phyloP scores from a whole-genome alignment of 2,888 invertebrate species.

The Mythimna vitellina region DNA sequence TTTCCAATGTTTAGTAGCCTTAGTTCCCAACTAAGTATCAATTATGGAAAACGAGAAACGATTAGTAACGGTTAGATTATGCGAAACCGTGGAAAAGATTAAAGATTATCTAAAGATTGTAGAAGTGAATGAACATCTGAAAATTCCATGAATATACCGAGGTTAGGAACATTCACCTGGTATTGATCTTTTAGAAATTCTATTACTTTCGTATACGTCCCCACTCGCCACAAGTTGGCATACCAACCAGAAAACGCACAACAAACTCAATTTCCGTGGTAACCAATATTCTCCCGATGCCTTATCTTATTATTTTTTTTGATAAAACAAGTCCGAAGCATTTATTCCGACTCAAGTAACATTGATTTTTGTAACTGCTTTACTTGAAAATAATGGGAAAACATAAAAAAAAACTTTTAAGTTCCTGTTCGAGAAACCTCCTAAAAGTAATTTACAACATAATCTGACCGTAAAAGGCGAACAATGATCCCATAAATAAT shows the following conservation, averaged over 20 bases:
- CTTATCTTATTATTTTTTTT: conserved; percentile 8
- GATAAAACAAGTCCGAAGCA: conserved; percentile 1
- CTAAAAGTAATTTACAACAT: conserved; percentile 67
- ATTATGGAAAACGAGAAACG: conserved; percentile 48
- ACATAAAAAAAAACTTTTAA: conserved; percentile 36
- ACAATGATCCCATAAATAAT: conserved; percentile 80
- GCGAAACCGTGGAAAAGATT: conserved; percentile 29
- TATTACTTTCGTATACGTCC: conserved; percentile 6
- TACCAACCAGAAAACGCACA: conserved; percentile 34
- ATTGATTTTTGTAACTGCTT: conserved; percentile 19
- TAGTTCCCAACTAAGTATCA: conserved; percentile 46
- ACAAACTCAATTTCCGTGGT: conserved; percentile 38
- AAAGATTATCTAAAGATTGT: conserved; percentile 26
- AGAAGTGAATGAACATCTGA: conserved; percentile 28
- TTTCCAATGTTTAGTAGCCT: conserved; percentile 55
- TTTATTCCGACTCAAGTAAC: conserved; percentile 7
- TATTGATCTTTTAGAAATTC: conserved; percentile 40
- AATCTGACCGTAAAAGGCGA: conserved; percentile 72
- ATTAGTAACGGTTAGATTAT: conserved; percentile 39
- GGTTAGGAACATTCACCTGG: conserved; percentile 7
- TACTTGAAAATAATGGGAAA: conserved; percentile 21
- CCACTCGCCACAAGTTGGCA: conserved; percentile 17
- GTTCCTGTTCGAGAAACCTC: conserved; percentile 54
- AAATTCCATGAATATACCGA: conserved; percentile 10
- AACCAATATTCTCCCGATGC: conserved; percentile 47